Evolutionary conservation across 2,888 invertebrate genomes (phyloP).

Genomic region (Patella ulyssiponensis): DNA sequence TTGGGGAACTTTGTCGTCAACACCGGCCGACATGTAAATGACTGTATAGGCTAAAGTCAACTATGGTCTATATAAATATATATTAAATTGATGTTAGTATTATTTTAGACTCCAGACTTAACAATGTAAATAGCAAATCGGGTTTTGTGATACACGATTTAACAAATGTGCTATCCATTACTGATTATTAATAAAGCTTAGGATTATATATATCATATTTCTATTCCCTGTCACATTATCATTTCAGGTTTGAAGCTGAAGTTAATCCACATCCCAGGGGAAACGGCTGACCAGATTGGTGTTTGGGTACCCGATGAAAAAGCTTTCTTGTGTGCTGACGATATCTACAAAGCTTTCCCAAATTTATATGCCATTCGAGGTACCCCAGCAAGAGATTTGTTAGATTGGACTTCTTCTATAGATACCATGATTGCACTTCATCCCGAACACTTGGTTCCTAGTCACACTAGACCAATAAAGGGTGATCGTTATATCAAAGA

Average conservation of each 20-base stretch:
- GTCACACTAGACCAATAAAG: constrained; percentile 58
- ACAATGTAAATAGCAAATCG: too few relatives aligned
- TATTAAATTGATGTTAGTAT: too few relatives aligned
- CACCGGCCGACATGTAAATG: too few relatives aligned
- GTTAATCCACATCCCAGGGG: constrained; percentile 67
- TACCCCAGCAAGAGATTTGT: constrained; percentile 50
- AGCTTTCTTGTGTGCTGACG: constrained; percentile 61
- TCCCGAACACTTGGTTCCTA: constrained; percentile 59
- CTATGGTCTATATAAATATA: too few relatives aligned
- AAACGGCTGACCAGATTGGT: constrained; percentile 65
- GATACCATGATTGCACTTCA: constrained; percentile 57
- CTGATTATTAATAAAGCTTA: too few relatives aligned
- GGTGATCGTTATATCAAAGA: constrained; percentile 46
- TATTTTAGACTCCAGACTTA: too few relatives aligned
- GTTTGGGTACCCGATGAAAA: constrained; percentile 59
- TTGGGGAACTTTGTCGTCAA: too few relatives aligned
- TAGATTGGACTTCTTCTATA: constrained; percentile 59
- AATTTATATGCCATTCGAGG: constrained; percentile 67
- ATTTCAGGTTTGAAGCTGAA: constrained; percentile 54
- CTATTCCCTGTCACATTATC: background rate
- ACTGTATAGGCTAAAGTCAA: too few relatives aligned
- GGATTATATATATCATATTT: too few relatives aligned
- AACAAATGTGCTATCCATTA: too few relatives aligned
- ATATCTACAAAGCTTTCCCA: constrained; percentile 63
- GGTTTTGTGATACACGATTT: too few relatives aligned